These are phyloP conservation scores for Solenodon paradoxus DNA, from an alignment of 2,113 vertebrate genomes.

Conservation along the genomic window DNA sequence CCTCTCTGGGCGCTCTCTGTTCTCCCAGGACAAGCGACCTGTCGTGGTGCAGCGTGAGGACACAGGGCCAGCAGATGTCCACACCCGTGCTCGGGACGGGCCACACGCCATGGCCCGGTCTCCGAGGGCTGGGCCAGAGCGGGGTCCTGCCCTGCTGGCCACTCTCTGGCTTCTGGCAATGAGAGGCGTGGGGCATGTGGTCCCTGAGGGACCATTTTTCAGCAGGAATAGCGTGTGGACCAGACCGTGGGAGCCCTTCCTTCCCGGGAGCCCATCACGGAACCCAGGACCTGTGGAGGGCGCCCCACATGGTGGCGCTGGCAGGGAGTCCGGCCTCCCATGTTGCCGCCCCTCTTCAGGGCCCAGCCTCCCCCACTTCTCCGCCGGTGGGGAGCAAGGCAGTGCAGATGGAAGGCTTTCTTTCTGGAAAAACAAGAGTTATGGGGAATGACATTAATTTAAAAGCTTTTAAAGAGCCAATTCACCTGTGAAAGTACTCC, in stretches of 20 bases:
- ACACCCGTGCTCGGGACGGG: too few species aligned
- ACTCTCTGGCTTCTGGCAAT: too few species aligned
- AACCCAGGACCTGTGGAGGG: not conserved
- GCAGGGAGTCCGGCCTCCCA: not conserved
- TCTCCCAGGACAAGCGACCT: too few species aligned
- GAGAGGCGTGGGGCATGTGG: fast-evolving
- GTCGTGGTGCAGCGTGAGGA: too few species aligned
- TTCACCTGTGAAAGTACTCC: conserved; percentile 63
- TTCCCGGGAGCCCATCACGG: not conserved
- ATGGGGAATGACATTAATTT: conserved; percentile 55
- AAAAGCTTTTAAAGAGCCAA: conserved; percentile 58
- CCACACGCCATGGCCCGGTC: too few species aligned
- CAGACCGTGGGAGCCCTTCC: not conserved
- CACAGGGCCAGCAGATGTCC: too few species aligned
- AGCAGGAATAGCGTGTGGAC: not conserved
- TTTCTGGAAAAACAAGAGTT: conserved; percentile 50
- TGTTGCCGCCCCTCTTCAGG: fast-evolving
- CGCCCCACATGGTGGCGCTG: not conserved
- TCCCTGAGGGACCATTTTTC: fast-evolving
- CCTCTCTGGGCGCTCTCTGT: not conserved
- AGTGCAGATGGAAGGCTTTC: not conserved
- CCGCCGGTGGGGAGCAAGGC: not conserved
- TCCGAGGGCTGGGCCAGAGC: too few species aligned
- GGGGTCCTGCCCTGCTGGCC: too few species aligned
- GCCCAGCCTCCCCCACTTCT: not conserved